Percentiles rank a stretch among this genome's conserved stretches.
phyloP scores from a whole-genome alignment of 2,888 invertebrate species.

The Dorcus hopei region DNA sequence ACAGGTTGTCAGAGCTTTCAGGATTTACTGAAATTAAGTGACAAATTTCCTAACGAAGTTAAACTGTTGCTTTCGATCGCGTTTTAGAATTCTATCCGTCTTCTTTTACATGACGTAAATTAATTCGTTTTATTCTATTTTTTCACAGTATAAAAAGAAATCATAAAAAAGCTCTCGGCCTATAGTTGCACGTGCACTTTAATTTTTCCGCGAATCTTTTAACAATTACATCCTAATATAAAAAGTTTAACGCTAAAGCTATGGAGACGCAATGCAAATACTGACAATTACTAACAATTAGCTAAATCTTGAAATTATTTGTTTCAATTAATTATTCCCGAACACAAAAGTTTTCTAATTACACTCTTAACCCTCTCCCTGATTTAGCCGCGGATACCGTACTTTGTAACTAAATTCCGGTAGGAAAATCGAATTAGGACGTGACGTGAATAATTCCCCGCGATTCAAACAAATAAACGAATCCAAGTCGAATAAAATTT shows the following conservation, averaged over 20 bases:
- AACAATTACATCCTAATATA: too few relatives aligned
- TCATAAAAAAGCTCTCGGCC: too few relatives aligned
- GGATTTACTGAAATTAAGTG: neutral
- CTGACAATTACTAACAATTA: too few relatives aligned
- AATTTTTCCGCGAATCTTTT: too few relatives aligned
- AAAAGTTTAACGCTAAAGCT: neutral
- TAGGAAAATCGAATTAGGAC: neutral
- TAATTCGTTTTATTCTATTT: too few relatives aligned
- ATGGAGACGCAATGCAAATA: neutral
- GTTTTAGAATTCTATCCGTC: too few relatives aligned
- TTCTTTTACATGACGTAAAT: too few relatives aligned
- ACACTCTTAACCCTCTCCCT: neutral
- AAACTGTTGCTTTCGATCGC: too few relatives aligned
- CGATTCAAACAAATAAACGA: neutral
- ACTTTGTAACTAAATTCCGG: conserved; percentile 2
- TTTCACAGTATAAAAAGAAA: neutral
- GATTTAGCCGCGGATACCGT: neutral
- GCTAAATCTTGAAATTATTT: too few relatives aligned
- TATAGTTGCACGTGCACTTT: too few relatives aligned
- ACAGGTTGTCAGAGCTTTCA: neutral
- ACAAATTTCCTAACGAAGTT: neutral
- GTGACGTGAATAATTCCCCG: neutral
- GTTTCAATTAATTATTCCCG: too few relatives aligned
- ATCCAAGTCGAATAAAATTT: neutral
- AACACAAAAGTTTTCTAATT: neutral